These are phyloP conservation scores for Tribolium madens DNA, from an alignment of 1,140 invertebrate species.

Conservation along the genomic window DNA sequence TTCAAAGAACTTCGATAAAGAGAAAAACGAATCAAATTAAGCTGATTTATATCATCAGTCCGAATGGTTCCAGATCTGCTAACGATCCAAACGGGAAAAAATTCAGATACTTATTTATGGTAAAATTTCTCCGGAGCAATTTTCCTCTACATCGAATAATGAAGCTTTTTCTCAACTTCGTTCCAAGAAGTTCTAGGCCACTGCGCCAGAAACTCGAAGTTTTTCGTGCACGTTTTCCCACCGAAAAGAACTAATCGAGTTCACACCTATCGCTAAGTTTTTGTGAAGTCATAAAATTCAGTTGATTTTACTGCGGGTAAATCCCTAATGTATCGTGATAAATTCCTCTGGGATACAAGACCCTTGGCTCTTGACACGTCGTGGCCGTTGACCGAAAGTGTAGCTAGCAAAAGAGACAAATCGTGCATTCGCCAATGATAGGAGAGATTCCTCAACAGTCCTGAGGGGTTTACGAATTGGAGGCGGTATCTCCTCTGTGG, in stretches of 20 bases:
- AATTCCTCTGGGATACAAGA: neutral
- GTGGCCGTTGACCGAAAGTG: neutral
- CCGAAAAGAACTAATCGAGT: neutral
- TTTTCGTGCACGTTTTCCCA: neutral
- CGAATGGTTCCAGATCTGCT: neutral
- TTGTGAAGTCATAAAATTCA: neutral
- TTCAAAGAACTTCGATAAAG: conserved; percentile 6
- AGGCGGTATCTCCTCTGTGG: neutral
- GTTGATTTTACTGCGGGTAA: neutral
- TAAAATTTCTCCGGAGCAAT: neutral
- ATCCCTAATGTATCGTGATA: neutral
- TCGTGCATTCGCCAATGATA: neutral
- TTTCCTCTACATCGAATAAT: neutral
- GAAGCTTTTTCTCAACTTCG: neutral
- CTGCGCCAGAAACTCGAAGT: neutral
- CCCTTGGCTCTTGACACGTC: neutral
- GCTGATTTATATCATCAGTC: neutral
- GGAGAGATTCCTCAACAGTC: neutral
- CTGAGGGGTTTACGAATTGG: neutral
- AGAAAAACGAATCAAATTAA: neutral
- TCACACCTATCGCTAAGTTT: neutral
- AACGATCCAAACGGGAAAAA: neutral
- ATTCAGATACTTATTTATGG: neutral
- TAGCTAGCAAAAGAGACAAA: neutral
- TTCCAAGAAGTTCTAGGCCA: neutral